Evolutionary conservation across 2,797 vertebrate species (phyloP).

Genomic region (Microctenopoma steveboyesi): DNA sequence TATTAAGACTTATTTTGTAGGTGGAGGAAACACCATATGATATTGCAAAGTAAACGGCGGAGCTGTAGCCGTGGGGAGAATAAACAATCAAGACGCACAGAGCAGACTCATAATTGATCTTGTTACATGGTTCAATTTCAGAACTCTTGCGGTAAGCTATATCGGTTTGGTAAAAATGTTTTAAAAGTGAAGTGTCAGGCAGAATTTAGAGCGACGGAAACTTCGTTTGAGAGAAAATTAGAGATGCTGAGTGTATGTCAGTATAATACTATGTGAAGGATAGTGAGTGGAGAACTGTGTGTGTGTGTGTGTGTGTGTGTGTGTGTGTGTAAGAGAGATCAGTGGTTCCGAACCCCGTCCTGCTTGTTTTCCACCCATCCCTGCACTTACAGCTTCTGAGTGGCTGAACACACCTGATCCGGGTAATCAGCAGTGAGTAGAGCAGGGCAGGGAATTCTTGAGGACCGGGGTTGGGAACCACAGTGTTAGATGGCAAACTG

Average conservation of each 20-base stretch:
- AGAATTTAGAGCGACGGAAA: slow-evolving; percentile 1
- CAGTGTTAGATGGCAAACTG: too few species aligned
- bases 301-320: too few species aligned
- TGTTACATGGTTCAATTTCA: slow-evolving; percentile 4
- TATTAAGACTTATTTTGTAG: slow-evolving; percentile 18
- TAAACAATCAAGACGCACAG: not conserved
- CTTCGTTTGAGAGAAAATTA: not conserved
- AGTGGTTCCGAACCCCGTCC: too few species aligned
- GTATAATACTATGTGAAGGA: not conserved
- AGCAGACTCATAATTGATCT: slow-evolving; percentile 6
- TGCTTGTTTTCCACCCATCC: too few species aligned
- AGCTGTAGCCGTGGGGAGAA: not conserved
- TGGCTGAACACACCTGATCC: too few species aligned
- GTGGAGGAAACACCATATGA: slow-evolving; percentile 17
- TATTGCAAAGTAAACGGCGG: slow-evolving; percentile 10
- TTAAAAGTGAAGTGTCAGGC: not conserved
- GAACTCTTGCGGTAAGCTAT: not conserved
- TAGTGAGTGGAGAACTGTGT: not conserved
- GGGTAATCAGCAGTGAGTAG: too few species aligned
- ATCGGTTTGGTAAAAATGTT: slow-evolving; percentile 12
- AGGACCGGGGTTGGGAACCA: too few species aligned
- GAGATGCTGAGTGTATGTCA: not conserved
- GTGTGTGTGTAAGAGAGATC: too few species aligned
- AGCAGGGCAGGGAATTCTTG: too few species aligned
- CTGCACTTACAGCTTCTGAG: too few species aligned